Conservation (phyloP, 2,888 invertebrate species). For the Macrosiphum euphorbiae region DNA sequence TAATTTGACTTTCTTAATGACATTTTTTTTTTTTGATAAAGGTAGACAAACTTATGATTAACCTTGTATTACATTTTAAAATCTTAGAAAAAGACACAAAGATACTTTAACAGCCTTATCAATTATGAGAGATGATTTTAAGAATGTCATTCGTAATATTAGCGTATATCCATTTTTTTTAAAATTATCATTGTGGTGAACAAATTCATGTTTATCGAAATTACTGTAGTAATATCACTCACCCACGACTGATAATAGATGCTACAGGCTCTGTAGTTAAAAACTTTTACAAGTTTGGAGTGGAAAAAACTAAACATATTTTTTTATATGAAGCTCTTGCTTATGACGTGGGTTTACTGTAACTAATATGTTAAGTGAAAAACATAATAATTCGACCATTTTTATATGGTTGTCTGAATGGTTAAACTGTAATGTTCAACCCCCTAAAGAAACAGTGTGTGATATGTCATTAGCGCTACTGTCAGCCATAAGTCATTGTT, state of each 20-base stretch:
- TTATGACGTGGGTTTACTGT: neutral
- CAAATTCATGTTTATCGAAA: conserved; percentile 10
- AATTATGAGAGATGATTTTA: conserved; percentile 10
- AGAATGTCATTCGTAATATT: neutral
- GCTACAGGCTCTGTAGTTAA: neutral
- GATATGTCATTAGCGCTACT: conserved; percentile 4
- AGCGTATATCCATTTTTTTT: neutral
- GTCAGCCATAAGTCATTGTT: conserved; percentile 12
- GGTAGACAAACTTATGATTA: no score
- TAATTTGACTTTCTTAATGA: no score
- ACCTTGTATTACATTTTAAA: no score
- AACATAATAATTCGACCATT: conserved; percentile 22
- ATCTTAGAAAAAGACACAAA: neutral
- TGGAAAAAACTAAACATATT: neutral
- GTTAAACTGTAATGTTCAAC: neutral
- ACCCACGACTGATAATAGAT: neutral
- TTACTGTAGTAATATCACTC: neutral
- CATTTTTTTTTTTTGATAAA: no score
- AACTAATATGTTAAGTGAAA: conserved; percentile 23
- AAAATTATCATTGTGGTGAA: conserved; percentile 7
- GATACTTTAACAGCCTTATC: neutral
- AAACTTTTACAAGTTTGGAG: neutral
- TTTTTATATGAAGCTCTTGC: conserved; percentile 17
- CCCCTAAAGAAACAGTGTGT: conserved; percentile 20
- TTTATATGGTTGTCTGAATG: conserved; percentile 19